phyloP scores from a whole-genome alignment of 2,113 vertebrate species.

The Psettodes erumei region DNA sequence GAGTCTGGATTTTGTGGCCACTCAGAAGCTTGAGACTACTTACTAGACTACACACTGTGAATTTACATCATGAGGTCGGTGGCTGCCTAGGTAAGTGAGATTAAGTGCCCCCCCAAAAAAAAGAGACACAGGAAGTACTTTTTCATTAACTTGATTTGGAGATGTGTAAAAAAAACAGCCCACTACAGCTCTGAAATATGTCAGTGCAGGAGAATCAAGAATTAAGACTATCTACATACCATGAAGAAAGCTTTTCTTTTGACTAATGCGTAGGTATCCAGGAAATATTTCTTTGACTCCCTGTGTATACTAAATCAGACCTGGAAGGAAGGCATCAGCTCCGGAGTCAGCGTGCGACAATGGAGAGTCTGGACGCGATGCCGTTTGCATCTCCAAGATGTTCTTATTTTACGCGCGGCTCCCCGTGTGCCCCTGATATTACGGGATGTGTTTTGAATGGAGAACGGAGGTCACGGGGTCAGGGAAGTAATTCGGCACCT shows the following conservation, averaged over 20 bases:
- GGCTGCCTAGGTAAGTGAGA: slow-evolving; percentile 14
- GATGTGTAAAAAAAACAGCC: too few species aligned
- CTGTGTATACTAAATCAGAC: not conserved
- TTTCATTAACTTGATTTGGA: not conserved
- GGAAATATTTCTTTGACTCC: not conserved
- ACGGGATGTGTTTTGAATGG: slow-evolving; percentile 8
- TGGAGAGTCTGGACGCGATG: slow-evolving; percentile 1
- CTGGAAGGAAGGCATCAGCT: slow-evolving; percentile 42
- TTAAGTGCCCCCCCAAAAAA: not conserved
- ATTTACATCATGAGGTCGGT: slow-evolving; percentile 42
- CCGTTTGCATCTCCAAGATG: slow-evolving; percentile 19
- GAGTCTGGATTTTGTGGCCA: not conserved
- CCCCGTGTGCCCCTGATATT: slow-evolving; percentile 6
- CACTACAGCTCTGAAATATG: too few species aligned
- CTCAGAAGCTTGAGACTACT: not conserved
- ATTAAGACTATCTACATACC: too few species aligned
- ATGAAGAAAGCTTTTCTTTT: too few species aligned
- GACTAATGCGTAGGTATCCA: not conserved
- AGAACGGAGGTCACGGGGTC: not conserved
- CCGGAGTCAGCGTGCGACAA: slow-evolving; percentile 35
- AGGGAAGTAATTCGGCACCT: slow-evolving; percentile 21
- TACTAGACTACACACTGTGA: slow-evolving; percentile 40
- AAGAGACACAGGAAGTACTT: not conserved
- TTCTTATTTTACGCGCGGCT: slow-evolving; percentile 13
- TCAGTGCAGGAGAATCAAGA: too few species aligned